A percentile compares a stretch with the other conserved stretches of the same genome.
Evolutionary conservation across 2,888 invertebrate species (phyloP).

Genomic region (Platycheirus albimanus): DNA sequence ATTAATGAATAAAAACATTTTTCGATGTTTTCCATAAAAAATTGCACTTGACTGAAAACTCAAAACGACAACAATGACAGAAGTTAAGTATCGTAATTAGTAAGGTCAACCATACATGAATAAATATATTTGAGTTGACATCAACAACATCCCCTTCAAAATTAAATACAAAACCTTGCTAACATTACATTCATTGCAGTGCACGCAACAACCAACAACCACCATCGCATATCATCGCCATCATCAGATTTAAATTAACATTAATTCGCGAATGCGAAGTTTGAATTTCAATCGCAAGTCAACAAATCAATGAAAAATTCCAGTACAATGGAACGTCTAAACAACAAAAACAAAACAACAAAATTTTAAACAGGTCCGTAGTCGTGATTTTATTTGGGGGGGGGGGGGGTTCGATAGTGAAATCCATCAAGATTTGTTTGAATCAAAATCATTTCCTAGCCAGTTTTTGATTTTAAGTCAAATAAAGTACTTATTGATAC

Average conservation of each 20-base stretch:
- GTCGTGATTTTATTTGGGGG: background rate
- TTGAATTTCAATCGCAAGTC: constrained; percentile 49
- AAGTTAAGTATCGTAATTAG: background rate
- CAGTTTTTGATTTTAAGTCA: no score
- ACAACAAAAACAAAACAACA: background rate
- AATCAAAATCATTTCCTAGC: no score
- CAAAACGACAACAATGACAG: background rate
- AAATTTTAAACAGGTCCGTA: background rate
- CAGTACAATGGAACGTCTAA: background rate
- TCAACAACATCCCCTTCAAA: background rate
- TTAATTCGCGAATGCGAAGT: constrained; percentile 35
- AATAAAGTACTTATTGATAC: no score
- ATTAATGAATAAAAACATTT: no score
- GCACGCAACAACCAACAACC: no score
- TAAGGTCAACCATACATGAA: constrained; percentile 5
- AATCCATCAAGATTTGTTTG: no score
- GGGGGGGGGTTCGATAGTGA: background rate
- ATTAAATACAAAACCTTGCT: constrained; percentile 18
- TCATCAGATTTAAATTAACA: constrained; percentile 33
- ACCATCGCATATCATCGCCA: no score
- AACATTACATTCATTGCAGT: no score
- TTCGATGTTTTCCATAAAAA: no score
- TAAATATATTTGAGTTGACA: background rate
- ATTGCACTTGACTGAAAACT: no score
- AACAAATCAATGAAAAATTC: constrained; percentile 32